Evolutionary conservation across 2,888 invertebrate genomes (phyloP).

Genomic region (Pseudoips prasinana): DNA sequence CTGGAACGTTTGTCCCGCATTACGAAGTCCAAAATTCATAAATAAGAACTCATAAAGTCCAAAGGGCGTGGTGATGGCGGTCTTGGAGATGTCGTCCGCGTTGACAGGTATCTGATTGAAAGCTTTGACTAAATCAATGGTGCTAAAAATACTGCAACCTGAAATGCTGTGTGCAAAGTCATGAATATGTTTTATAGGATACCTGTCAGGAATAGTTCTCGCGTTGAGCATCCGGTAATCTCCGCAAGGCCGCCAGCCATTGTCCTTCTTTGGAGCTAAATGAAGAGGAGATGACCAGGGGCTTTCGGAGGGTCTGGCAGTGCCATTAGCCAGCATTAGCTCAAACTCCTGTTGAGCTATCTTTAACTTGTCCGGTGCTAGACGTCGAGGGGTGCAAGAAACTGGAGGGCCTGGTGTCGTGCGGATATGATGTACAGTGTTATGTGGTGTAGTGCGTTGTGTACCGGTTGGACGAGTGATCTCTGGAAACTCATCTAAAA

Average conservation of each 20-base stretch:
- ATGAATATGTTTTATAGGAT: conserved; percentile 9
- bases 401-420: too few species aligned
- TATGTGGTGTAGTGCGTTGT: too few species aligned
- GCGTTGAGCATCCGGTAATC: conserved; percentile 3
- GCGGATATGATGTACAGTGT: too few species aligned
- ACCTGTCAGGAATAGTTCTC: conserved; percentile 5
- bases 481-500: too few species aligned
- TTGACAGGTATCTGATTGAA: not conserved
- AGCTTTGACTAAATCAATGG: conserved; percentile 17
- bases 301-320: conserved; percentile 6
- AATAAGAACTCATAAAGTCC: not conserved
- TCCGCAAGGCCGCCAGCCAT: conserved; percentile 8
- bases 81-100: too few species aligned
- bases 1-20: conserved; percentile 5
- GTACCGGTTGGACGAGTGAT: too few species aligned
- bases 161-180: conserved; percentile 2
- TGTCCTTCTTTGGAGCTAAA: conserved; percentile 7
- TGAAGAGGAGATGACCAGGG: conserved; percentile 10
- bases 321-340: conserved; percentile 5
- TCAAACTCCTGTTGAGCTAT: conserved; percentile 5
- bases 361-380: too few species aligned
- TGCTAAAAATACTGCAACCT: conserved; percentile 1
- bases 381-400: too few species aligned
- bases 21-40: conserved; percentile 1
- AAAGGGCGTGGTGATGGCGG: too few species aligned